A percentile compares a stretch with the other conserved stretches of the same genome.
Conservation (phyloP, 1,140 invertebrate genomes). For the Leptinotarsa lineolata region DNA sequence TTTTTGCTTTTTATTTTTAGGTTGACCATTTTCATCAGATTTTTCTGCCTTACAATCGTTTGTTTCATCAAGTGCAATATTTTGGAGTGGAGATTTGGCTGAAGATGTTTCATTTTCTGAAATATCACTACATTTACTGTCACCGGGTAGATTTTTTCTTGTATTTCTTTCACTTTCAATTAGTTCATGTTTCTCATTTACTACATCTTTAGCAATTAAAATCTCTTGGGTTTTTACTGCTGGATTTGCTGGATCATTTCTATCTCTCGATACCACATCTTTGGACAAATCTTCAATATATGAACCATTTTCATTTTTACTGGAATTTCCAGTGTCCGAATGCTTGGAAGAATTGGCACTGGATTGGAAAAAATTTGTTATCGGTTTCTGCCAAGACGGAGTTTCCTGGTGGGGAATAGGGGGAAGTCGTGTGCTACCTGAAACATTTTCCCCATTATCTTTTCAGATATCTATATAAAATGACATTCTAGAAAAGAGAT, state of each 20-base stretch:
- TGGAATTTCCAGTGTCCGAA: neutral
- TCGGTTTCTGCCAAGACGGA: conserved; percentile 36
- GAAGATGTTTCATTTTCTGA: neutral
- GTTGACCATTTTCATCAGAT: neutral
- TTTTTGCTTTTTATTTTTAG: neutral
- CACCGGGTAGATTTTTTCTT: neutral
- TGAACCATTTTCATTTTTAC: neutral
- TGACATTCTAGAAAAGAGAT: too few relatives aligned
- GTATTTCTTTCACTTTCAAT: neutral
- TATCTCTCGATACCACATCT: neutral
- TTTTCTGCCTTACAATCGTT: too few relatives aligned
- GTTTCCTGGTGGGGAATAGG: conserved; percentile 30
- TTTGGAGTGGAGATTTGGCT: neutral
- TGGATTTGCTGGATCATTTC: too few relatives aligned
- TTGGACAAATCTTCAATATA: neutral
- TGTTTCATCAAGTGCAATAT: too few relatives aligned
- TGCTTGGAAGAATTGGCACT: neutral
- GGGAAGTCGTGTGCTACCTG: conserved; percentile 27
- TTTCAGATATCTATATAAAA: too few relatives aligned
- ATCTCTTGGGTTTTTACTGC: too few relatives aligned
- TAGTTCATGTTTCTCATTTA: neutral
- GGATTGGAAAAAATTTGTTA: conserved; percentile 33
- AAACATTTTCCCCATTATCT: neutral
- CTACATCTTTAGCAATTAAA: neutral
- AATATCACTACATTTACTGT: too few relatives aligned